Evolutionary conservation across 2,797 vertebrate species (phyloP).

Genomic region (Tolypeutes matacus): DNA sequence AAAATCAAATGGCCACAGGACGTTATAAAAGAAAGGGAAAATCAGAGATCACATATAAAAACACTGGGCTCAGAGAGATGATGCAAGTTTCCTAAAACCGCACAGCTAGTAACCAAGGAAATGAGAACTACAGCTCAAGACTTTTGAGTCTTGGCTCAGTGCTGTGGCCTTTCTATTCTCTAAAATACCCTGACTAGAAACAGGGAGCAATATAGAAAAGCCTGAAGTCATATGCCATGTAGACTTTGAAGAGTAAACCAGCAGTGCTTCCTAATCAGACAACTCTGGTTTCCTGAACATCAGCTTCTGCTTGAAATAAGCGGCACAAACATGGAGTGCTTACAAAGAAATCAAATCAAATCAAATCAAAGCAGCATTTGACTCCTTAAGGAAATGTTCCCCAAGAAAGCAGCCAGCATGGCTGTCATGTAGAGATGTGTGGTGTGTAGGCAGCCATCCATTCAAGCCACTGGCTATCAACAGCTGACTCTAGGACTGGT

Average conservation of each 20-base stretch:
- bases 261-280: neutral
- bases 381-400: constrained; percentile 81
- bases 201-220: neutral
- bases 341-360: constrained; percentile 76
- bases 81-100: constrained; percentile 11
- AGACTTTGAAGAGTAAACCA: neutral
- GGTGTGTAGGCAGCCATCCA: constrained; percentile 82
- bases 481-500: constrained; percentile 87
- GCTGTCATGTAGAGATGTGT: constrained; percentile 70
- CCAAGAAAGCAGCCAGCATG: constrained; percentile 59
- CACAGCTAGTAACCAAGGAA: neutral
- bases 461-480: constrained; percentile 86
- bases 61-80: neutral
- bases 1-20: neutral
- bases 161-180: neutral
- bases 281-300: constrained; percentile 25
- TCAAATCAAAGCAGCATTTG: constrained; percentile 15
- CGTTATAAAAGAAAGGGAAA: neutral
- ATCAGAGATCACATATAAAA: neutral
- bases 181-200: neutral
- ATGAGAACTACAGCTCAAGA: neutral
- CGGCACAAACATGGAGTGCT: neutral
- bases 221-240: neutral
- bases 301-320: constrained; percentile 29
- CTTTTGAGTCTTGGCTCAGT: neutral